phyloP scores from a whole-genome alignment of 2,113 vertebrate genomes.

The Spermophilus dauricus region DNA sequence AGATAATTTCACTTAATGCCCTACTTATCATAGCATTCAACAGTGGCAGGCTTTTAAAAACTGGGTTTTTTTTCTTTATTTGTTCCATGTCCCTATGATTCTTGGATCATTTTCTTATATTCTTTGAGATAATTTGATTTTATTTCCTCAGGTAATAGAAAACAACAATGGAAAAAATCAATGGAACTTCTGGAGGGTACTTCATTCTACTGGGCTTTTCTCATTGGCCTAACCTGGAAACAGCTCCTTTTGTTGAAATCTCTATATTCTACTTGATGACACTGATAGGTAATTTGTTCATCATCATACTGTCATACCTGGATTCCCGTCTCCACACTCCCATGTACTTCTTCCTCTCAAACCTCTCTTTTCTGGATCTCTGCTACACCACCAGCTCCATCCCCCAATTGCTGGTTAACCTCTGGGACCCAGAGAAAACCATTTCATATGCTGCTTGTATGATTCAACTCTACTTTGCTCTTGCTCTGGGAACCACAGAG shows the following conservation, averaged over 20 bases:
- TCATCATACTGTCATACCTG: slow-evolving; percentile 32
- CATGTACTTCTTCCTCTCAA: slow-evolving; percentile 15
- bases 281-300: slow-evolving; percentile 24
- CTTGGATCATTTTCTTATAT: not conserved
- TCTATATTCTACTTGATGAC: slow-evolving; percentile 64
- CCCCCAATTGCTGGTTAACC: slow-evolving; percentile 53
- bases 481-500: slow-evolving; percentile 62
- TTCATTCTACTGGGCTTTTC: slow-evolving; percentile 64
- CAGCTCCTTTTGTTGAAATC: slow-evolving; percentile 16
- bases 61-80: not conserved
- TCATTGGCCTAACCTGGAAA: slow-evolving; percentile 5
- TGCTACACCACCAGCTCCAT: slow-evolving; percentile 51
- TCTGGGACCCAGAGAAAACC: not conserved
- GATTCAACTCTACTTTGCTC: slow-evolving; percentile 55
- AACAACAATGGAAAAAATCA: not conserved
- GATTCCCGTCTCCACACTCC: not conserved
- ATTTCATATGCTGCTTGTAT: slow-evolving; percentile 14
- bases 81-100: not conserved
- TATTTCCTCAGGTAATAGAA: not conserved
- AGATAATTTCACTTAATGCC: not conserved
- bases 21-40: not conserved
- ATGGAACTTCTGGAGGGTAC: not conserved
- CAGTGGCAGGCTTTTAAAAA: not conserved
- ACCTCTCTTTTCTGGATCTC: slow-evolving; percentile 59
- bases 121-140: not conserved